phyloP scores from a whole-genome alignment of 2,888 invertebrate species.

The Athripsodes cinereus region DNA sequence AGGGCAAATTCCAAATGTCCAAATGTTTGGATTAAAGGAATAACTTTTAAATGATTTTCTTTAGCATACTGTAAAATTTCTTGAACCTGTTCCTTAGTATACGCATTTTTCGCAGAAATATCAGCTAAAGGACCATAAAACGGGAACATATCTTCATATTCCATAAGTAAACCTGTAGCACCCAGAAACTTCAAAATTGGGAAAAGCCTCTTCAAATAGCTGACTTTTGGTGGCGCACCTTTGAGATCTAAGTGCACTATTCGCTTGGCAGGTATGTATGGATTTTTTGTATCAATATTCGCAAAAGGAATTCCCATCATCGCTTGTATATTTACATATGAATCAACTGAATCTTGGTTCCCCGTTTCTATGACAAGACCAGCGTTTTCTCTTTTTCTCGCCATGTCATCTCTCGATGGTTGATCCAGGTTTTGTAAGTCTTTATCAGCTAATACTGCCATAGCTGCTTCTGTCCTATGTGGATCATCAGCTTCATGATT shows the following conservation, averaged over 20 bases:
- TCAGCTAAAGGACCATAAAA: slow-evolving; percentile 54
- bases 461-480: slow-evolving; percentile 12
- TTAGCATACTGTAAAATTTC: slow-evolving; percentile 52
- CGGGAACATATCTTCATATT: slow-evolving; percentile 82
- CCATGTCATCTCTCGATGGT: slow-evolving; percentile 36
- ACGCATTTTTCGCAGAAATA: slow-evolving; percentile 55
- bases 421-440: slow-evolving; percentile 39
- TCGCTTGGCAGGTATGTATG: slow-evolving; percentile 44
- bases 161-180: slow-evolving; percentile 66
- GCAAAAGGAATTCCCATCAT: slow-evolving; percentile 41
- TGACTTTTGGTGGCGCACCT: slow-evolving; percentile 61
- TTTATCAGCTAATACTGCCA: slow-evolving; percentile 16
- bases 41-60: slow-evolving; percentile 56
- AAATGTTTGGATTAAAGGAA: slow-evolving; percentile 72
- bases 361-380: slow-evolving; percentile 33
- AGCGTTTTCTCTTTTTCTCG: slow-evolving; percentile 35
- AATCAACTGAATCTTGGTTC: slow-evolving; percentile 30
- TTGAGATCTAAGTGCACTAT: slow-evolving; percentile 65
- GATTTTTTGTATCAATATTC: slow-evolving; percentile 36
- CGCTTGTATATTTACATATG: slow-evolving; percentile 33
- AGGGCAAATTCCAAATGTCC: slow-evolving; percentile 70
- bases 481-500: slow-evolving; percentile 9
- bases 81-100: slow-evolving; percentile 47
- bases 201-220: slow-evolving; percentile 53
- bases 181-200: slow-evolving; percentile 55